Base-by-base conservation (phyloP, 2,888 invertebrate genomes). In the Ariolimax columbianus region DNA sequence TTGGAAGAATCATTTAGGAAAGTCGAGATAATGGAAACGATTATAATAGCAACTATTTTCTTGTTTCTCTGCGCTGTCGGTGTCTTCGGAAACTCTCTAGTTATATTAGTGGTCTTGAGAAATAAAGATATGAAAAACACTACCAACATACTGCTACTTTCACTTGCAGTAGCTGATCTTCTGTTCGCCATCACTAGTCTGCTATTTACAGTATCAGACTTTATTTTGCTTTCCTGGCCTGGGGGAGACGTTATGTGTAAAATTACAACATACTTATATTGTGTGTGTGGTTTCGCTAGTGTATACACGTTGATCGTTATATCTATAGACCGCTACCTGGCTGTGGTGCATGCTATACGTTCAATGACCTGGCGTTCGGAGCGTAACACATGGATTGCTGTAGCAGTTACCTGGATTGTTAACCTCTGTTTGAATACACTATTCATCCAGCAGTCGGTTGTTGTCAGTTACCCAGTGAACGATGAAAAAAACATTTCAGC, bases 81-180 rank as follows among this genome's bases (percentile, higher is more conserved):
- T 26, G 95, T 98, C 17, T 95, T 97, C 82, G 98, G 98, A 86
- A 98, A 98, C 94, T 96, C 96, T 0, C 95, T 98, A 86, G 98
- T 98, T 38, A 97, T 98, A 47, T 95, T 97, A 82, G 97, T 98
- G 23, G 97, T 98, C 0, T 96, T 97, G 26, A 96, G 97, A 70
- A 97, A 98, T 94, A 96, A 97, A 90, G 97, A 97, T 92, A 98
- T 98, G 98, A 95, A 98, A 90, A 97, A 97, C 59, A 98, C 98
- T 11, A 98, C 98, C 75, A 98, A 98, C 94, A 96, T 98, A 66
- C 95, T 98, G 43, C 98, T 98, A 90, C 97, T 98, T 87, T 98
- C 97, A 94, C 95, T 98, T 87, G 98, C 98, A 3, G 95, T 97
- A 47, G 98, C 98, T 63, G 98, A 98, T 94, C 95, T 98, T 47